phyloP scores from a whole-genome alignment of 2,113 vertebrate species.

The Tragelaphus scriptus region DNA sequence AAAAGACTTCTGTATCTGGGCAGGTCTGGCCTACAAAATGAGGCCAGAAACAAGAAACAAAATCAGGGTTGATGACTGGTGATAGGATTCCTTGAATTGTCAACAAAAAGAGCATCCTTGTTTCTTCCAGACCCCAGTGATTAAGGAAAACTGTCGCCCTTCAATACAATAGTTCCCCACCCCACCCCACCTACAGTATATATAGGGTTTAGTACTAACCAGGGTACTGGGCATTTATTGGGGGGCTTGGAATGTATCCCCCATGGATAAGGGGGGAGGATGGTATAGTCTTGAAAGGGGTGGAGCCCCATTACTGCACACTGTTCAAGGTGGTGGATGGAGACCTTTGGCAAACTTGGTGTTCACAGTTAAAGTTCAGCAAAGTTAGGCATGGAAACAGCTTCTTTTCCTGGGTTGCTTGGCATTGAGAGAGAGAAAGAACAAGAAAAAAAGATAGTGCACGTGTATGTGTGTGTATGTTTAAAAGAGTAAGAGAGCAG shows the following conservation, averaged over 20 bases:
- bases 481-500: background rate
- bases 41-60: background rate
- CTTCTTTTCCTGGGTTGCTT: background rate
- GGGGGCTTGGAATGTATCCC: background rate
- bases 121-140: background rate
- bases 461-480: background rate
- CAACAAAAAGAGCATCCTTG: background rate
- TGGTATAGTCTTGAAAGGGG: background rate
- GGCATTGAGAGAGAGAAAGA: background rate
- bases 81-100: background rate
- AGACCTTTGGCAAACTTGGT: background rate
- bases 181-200: background rate
- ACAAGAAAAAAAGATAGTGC: background rate
- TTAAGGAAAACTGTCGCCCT: background rate
- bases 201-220: background rate
- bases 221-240: background rate
- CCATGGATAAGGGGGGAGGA: background rate
- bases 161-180: background rate
- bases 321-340: accelerated
- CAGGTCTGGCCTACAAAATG: background rate
- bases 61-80: background rate
- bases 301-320: accelerated
- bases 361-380: background rate
- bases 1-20: background rate
- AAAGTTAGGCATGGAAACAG: background rate